Conservation (phyloP, 2,113 vertebrate species). For the Epinephelus moara region DNA sequence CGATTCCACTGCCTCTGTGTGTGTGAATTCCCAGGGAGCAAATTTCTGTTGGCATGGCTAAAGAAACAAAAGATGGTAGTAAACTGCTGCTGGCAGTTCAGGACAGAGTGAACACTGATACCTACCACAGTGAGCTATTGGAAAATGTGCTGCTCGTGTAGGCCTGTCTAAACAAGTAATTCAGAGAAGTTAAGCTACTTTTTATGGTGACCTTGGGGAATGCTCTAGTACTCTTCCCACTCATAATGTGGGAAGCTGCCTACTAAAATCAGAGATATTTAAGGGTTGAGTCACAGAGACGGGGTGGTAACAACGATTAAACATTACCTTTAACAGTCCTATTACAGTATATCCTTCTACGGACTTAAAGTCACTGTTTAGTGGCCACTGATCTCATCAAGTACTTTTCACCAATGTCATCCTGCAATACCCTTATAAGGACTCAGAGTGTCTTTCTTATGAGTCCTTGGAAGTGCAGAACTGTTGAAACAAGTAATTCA, state of each 20-base stretch:
- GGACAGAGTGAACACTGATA: conserved; percentile 13
- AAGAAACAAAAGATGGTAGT: conserved; percentile 55
- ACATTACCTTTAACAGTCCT: not conserved
- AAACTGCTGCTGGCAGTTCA: conserved; percentile 32
- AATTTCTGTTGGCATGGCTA: conserved; percentile 57
- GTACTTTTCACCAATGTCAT: not conserved
- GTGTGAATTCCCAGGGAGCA: conserved; percentile 42
- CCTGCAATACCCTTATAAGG: not conserved
- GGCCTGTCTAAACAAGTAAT: conserved; percentile 32
- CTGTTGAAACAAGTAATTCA: not conserved
- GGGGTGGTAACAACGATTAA: not conserved
- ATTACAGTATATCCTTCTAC: not conserved
- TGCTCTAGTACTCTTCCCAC: conserved; percentile 5
- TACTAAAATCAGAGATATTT: not conserved
- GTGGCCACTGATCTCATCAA: not conserved
- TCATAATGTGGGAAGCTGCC: not conserved
- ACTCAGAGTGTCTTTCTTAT: not conserved
- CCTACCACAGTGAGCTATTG: conserved; percentile 25
- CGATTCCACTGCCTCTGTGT: conserved; percentile 1
- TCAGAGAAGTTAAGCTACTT: conserved; percentile 5
- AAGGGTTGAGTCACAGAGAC: not conserved
- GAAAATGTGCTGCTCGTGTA: conserved; percentile 21
- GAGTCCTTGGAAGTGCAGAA: not conserved
- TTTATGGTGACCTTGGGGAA: conserved; percentile 4
- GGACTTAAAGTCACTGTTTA: not conserved